phyloP scores from a whole-genome alignment of 1,140 invertebrate genomes.

The Neodiprion lecontei region DNA sequence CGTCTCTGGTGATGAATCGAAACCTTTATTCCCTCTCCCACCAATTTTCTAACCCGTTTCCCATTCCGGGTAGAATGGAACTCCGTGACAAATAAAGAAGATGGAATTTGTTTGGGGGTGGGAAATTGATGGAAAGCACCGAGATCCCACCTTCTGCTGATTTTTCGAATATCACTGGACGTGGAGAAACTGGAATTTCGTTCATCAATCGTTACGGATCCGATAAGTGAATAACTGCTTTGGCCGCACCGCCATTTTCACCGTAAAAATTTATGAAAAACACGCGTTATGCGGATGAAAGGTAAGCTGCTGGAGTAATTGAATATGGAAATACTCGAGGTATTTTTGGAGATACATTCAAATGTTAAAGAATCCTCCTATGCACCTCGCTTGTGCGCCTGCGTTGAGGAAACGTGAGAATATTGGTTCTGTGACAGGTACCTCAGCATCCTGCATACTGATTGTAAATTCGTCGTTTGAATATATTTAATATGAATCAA shows the following conservation, averaged over 20 bases:
- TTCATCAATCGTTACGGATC: too few relatives aligned
- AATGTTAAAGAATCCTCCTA: too few relatives aligned
- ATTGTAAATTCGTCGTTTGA: not conserved
- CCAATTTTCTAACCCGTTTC: not conserved
- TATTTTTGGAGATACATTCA: too few relatives aligned
- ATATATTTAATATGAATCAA: not conserved
- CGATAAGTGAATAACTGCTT: too few relatives aligned
- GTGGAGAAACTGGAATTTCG: too few relatives aligned
- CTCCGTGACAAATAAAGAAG: too few relatives aligned
- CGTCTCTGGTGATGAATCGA: not conserved
- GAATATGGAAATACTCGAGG: not conserved
- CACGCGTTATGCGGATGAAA: conserved; percentile 17
- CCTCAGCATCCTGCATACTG: not conserved
- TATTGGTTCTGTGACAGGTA: not conserved
- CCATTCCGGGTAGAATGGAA: too few relatives aligned
- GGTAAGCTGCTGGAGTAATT: conserved; percentile 19
- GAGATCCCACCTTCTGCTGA: too few relatives aligned
- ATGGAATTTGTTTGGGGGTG: too few relatives aligned
- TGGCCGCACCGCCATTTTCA: not conserved
- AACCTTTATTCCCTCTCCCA: not conserved
- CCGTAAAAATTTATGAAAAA: not conserved
- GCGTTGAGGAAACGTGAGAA: not conserved
- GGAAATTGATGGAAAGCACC: too few relatives aligned
- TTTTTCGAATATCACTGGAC: too few relatives aligned
- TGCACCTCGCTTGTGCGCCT: too few relatives aligned